Evolutionary conservation across 2,113 vertebrate species (phyloP), one percentile per base, ranked within the genome.

Genomic region (Hippoglossus stenolepis): DNA sequence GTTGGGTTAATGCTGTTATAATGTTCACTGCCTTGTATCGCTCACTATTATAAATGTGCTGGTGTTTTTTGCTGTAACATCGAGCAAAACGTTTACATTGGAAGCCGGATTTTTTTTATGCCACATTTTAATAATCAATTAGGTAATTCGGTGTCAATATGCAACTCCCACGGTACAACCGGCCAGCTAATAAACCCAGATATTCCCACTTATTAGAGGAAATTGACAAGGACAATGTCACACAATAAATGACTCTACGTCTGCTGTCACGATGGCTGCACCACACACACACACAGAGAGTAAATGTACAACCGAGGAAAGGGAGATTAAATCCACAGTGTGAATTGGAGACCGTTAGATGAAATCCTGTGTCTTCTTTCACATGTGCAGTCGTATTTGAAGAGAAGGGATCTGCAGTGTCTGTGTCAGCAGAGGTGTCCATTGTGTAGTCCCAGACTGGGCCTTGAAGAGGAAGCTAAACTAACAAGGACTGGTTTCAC

Each of bases 401-500:
- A 38, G 5, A 43, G 49, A 28, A 65, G 28, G 47, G 15, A 76
- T 60, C 18, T 57, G 26, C 59, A 17, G 60, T 23, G 54, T 80
- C 57, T 84, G 59, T 81, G 80, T 90, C 77, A 80, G 75, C 58
- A 51, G 60, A 70, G 47, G 64, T 67, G 75, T 82, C 82, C 21
- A 4, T 47, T 59, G 72, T 79, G 74, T 73, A 80, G 78, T 82
- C 75, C 49, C 75, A 85, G 83, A 59, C 83, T 62, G 73, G 80
- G 79, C 75, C 83, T 71, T 85, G 73, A 85, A 81, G 82, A 85
- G 74, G 69, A 80, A 83, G 73, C 83, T 79, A 80, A 85, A 84
- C 88, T 88, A 91, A 90, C 87, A 90, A 89, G 87, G 76, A 81
- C 77, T 85, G 83, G 85, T 86, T 90, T 83, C 83, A 87, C 67